Evolutionary conservation across 2,113 vertebrate genomes (phyloP).

Genomic region (Chamaea fasciata): DNA sequence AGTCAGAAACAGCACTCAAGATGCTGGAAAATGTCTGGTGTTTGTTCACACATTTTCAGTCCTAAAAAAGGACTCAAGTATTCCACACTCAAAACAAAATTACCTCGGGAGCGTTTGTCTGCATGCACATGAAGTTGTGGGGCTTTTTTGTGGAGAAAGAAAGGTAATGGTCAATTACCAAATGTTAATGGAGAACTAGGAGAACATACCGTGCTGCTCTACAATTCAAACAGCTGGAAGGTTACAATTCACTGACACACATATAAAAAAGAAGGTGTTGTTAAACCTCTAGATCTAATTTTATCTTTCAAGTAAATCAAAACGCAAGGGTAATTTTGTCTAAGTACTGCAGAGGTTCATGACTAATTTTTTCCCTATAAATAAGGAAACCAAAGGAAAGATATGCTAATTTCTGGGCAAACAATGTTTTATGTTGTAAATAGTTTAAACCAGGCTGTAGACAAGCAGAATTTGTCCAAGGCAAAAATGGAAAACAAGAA

Average conservation of each 20-base stretch:
- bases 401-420: neutral
- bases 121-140: neutral
- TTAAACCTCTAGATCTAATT: neutral
- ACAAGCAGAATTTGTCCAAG: neutral
- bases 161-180: neutral
- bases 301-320: neutral
- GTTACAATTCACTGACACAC: neutral
- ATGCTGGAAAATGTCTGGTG: neutral
- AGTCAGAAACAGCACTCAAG: neutral
- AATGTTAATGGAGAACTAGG: neutral
- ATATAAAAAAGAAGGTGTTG: neutral
- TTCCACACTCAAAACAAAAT: neutral
- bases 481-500: neutral
- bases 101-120: neutral
- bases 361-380: neutral
- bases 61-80: neutral
- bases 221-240: neutral
- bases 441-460: neutral
- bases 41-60: neutral
- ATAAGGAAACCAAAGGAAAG: neutral
- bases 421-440: neutral
- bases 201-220: neutral
- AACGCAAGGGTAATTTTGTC: neutral
- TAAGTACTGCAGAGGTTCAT: neutral
- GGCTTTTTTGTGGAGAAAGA: neutral